phyloP scores from a whole-genome alignment of 1,140 invertebrate genomes.

The Hycleus cichorii region DNA sequence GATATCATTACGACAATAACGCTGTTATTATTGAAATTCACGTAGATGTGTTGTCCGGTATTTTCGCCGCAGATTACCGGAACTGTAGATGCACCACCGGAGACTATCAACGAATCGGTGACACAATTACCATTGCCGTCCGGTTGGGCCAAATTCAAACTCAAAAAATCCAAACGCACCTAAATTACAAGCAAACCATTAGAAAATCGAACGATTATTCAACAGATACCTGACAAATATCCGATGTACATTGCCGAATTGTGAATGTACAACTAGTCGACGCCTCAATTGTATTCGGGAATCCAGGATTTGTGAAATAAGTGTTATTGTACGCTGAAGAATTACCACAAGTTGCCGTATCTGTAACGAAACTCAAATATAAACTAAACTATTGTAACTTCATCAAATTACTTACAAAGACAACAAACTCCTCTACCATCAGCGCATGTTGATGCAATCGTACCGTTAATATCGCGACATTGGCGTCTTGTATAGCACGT shows the following conservation, averaged over 20 bases:
- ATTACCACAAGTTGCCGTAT: conserved; percentile 51
- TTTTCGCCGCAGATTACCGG: conserved; percentile 78
- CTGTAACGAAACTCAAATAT: neutral
- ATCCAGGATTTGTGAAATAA: conserved; percentile 71
- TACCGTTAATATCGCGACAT: conserved; percentile 61
- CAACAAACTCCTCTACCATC: conserved; percentile 62
- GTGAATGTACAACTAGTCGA: conserved; percentile 58
- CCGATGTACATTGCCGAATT: conserved; percentile 57
- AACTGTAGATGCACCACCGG: conserved; percentile 55
- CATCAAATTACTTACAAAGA: conserved; percentile 55
- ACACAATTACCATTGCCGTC: conserved; percentile 62
- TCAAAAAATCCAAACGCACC: conserved; percentile 64
- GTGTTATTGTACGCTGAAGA: conserved; percentile 69
- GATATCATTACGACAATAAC: conserved; percentile 63
- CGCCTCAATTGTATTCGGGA: conserved; percentile 60
- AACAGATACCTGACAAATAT: conserved; percentile 63
- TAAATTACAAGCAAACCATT: too few species aligned
- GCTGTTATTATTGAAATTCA: conserved; percentile 62
- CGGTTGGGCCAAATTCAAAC: conserved; percentile 64
- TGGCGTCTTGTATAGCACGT: conserved; percentile 68
- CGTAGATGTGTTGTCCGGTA: conserved; percentile 71
- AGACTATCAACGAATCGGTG: conserved; percentile 62
- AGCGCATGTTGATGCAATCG: conserved; percentile 61
- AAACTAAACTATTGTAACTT: neutral
- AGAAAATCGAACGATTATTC: too few species aligned